phyloP scores from a whole-genome alignment of 1,140 invertebrate genomes.

The Pseudomyrmex sp. region DNA sequence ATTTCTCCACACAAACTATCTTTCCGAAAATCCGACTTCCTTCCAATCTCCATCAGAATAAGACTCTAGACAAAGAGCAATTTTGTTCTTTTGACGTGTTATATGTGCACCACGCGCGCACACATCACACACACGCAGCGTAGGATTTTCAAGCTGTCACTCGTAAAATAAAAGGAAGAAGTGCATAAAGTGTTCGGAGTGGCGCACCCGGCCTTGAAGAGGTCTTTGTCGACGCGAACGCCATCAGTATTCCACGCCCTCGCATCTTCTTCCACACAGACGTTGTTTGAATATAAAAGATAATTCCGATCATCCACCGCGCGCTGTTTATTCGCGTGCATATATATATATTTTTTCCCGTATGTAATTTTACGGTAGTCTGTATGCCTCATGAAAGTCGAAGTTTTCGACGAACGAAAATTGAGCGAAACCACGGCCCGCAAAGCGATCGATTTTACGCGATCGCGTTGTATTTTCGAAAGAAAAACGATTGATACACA shows the following conservation, averaged over 20 bases:
- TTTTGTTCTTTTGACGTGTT: neutral
- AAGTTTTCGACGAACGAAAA: too few relatives aligned
- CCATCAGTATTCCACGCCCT: slow-evolving; percentile 81
- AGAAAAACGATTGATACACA: too few relatives aligned
- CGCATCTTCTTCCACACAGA: slow-evolving; percentile 72
- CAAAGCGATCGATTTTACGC: too few relatives aligned
- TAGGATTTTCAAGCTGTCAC: slow-evolving; percentile 34
- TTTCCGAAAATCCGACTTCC: too few relatives aligned
- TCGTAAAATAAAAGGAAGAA: slow-evolving; percentile 51
- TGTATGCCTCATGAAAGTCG: slow-evolving; percentile 28
- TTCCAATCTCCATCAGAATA: too few relatives aligned
- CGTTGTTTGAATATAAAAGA: slow-evolving; percentile 78
- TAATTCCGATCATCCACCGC: slow-evolving; percentile 34
- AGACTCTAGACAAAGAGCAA: neutral
- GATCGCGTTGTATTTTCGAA: too few relatives aligned
- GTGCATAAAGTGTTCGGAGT: slow-evolving; percentile 67
- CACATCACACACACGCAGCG: neutral
- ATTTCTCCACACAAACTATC: too few relatives aligned
- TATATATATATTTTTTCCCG: slow-evolving; percentile 75
- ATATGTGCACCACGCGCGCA: too few relatives aligned
- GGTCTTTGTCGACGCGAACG: slow-evolving; percentile 79
- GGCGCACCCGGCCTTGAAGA: slow-evolving; percentile 79
- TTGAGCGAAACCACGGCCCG: too few relatives aligned
- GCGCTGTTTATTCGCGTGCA: slow-evolving; percentile 57
- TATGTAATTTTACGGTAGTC: slow-evolving; percentile 59